Evolutionary conservation across 2,888 invertebrate species (phyloP), one percentile per base, ranked within the genome.

Genomic region (Perdita meconis): DNA sequence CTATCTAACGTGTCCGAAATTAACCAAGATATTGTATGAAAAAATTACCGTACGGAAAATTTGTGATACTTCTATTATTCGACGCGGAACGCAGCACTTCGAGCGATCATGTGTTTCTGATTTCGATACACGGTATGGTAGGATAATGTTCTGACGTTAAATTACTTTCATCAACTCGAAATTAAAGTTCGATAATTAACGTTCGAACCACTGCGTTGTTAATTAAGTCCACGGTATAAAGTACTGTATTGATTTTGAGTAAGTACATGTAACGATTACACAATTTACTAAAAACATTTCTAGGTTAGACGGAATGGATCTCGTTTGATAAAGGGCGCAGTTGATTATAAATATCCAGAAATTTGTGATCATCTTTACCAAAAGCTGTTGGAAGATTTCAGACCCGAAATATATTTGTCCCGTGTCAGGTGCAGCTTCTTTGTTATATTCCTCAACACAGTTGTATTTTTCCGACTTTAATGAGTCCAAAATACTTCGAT

Each of bases 261-360:
- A 81, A 83, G 85, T 87, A 81, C 19, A 12, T 47, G 13, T 53
- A 67, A 61, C 40, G 64, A 68, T 80, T 70, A 65, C 19, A 72
- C 77, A 56, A 81, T 81, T 79, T 40, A 81, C 19, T 42, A 63
- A 56, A 63, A 66, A 40, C 78, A 72, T 74, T 87, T 87, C 40
- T 88, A 87, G 86, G 86, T 87, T 87, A 88, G 65, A 67, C 51
- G 65, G 78, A 70, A 78, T 42, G 73, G 68, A 74, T 51, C 47
- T 50, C 53, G 53, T 51, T 80, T 77, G 65, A 60, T 63, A 63
- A 71, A 78, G 67, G 70, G 75, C 71, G 72, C 75, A 79, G 70
- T 82, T 81, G 69, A 70, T 68, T 79, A 50, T 44, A 73, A 71
- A 66, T 76, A 73, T 78, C 68, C n/a, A 57, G 51, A 71, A 44